Evolutionary conservation across 2,888 invertebrate species (phyloP).

Genomic region (Acanthacorydalis orientalis): DNA sequence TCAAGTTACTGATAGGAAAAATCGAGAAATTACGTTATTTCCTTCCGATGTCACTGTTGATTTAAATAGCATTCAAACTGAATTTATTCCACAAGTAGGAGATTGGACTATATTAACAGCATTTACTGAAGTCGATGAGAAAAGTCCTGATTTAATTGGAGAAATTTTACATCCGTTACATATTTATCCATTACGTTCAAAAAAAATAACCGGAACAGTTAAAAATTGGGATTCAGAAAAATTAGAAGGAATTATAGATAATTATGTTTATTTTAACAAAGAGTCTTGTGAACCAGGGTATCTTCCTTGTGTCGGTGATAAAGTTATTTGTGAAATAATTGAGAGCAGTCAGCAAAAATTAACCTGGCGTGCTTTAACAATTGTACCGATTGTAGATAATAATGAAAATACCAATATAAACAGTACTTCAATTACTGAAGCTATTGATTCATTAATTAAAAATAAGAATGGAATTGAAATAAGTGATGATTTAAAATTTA

Average conservation of each 20-base stretch:
- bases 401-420: constrained; percentile 8
- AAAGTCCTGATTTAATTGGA: constrained; percentile 30
- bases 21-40: constrained; percentile 28
- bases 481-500: constrained; percentile 26
- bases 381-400: constrained; percentile 18
- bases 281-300: constrained; percentile 34
- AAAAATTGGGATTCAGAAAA: constrained; percentile 22
- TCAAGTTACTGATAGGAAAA: constrained; percentile 24
- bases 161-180: constrained; percentile 42
- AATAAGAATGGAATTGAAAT: constrained; percentile 35
- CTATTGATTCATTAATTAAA: constrained; percentile 16
- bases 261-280: constrained; percentile 39
- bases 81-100: constrained; percentile 49
- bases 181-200: constrained; percentile 40
- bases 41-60: constrained; percentile 38
- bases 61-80: constrained; percentile 41
- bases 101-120: constrained; percentile 51
- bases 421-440: constrained; percentile 2
- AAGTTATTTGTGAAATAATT: constrained; percentile 47
- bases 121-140: constrained; percentile 40
- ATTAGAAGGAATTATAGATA: constrained; percentile 37
- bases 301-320: constrained; percentile 38
- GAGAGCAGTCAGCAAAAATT: constrained; percentile 49
- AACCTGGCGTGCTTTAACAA: constrained; percentile 41
- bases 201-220: constrained; percentile 33